Evolutionary conservation across 2,797 vertebrate genomes (phyloP), one percentile per base, ranked within the genome.

Genomic region (Bovichtus diacanthus): DNA sequence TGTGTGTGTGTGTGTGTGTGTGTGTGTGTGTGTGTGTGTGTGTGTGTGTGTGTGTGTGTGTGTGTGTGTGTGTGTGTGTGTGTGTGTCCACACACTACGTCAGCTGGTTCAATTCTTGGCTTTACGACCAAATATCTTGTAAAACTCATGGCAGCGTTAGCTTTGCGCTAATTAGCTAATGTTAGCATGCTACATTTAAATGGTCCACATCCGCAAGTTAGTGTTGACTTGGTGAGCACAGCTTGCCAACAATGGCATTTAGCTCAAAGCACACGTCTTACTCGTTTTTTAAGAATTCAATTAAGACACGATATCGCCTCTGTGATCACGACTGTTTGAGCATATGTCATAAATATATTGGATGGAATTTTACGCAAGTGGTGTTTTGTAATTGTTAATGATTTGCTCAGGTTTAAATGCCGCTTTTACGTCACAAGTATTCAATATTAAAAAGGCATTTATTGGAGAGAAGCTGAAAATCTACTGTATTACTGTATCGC

Each of bases 401-500:
- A 50, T 58, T 15, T 50, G 23, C 46, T 29, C 18, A 27, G 18
- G 6, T 29, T 50, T n/a, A 60, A 71, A 61, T 29, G 2, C 13
- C n/a, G 39, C 43, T 19, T 19, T 38, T 9, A 58, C 43, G 19
- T 27, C 31, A 36, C 31, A 18, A 25, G 6, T 15, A 53, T 31
- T 70, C 16, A 49, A 60, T 39, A 50, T 41, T 23, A n/a, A 39
- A n/a, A 49, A 59, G 4, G 13, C n/a, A 19, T 15, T 18, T n/a
- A 54, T 2, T 31, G 12, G 11, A 39, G 10, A 36, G 29, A 13
- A 50, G 12, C 44, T 34, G 15, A 43, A 60, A 27, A 21, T 43
- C 41, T 54, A 44, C 53, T 64, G 64, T 71, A 59, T 59, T 39
- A 63, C 34, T 41, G 38, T 65, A 58, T 4, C 34, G 7, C 64